phyloP scores from a whole-genome alignment of 2,113 vertebrate genomes.

The Psammodynastes pulverulentus region DNA sequence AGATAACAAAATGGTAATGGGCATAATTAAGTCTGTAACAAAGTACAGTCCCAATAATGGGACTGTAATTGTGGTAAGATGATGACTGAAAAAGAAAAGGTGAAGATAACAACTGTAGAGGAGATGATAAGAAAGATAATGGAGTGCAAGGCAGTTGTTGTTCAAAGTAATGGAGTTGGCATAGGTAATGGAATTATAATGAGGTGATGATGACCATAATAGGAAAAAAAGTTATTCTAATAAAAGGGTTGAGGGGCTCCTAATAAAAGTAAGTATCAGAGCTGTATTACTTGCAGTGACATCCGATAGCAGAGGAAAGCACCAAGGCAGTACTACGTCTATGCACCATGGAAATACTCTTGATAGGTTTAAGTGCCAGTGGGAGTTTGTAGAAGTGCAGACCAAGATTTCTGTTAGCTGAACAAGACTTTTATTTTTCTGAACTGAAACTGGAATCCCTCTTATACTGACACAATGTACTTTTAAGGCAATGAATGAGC shows the following conservation, averaged over 20 bases:
- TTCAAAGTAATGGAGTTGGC: slow-evolving; percentile 64
- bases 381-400: slow-evolving; percentile 19
- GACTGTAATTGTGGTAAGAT: slow-evolving; percentile 68
- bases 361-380: neutral
- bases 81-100: slow-evolving; percentile 65
- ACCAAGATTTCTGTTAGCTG: neutral
- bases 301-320: slow-evolving; percentile 46
- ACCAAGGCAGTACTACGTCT: slow-evolving; percentile 35
- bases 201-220: slow-evolving; percentile 48
- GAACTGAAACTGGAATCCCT: neutral
- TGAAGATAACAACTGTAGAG: slow-evolving; percentile 64
- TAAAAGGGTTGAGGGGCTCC: slow-evolving; percentile 23
- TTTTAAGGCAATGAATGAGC: neutral
- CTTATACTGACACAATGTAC: neutral
- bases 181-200: slow-evolving; percentile 73
- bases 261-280: slow-evolving; percentile 40
- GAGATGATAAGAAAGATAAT: slow-evolving; percentile 65
- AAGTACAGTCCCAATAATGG: slow-evolving; percentile 71
- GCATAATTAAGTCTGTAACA: slow-evolving; percentile 68
- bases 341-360: neutral
- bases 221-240: slow-evolving; percentile 57
- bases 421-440: neutral
- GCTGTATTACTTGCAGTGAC: slow-evolving; percentile 32
- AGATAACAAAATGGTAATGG: slow-evolving; percentile 63
- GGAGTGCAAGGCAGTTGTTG: slow-evolving; percentile 64